Percentiles rank a stretch among this genome's conserved stretches.
phyloP scores from a whole-genome alignment of 1,140 invertebrate genomes.

The Drosophila bocki region DNA sequence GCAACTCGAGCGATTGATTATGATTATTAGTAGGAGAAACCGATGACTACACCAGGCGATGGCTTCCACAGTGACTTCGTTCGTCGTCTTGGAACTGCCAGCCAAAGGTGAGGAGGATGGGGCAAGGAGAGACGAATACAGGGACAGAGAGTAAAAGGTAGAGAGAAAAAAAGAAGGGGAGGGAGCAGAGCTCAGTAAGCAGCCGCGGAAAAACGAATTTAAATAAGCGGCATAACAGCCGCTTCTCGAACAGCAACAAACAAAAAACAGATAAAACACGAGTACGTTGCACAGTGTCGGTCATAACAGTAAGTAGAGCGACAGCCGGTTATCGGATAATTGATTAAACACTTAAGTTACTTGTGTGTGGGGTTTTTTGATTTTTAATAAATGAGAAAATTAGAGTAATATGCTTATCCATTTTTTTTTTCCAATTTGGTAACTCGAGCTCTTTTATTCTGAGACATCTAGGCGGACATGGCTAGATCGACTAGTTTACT shows the following conservation, averaged over 20 bases:
- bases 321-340: neutral
- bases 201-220: conserved; percentile 75
- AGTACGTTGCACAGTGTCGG: conserved; percentile 12
- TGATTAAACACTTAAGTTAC: neutral
- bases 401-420: neutral
- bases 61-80: conserved; percentile 28
- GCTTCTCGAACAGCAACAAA: conserved; percentile 16
- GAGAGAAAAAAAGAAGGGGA: conserved; percentile 37
- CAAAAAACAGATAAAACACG: conserved; percentile 16
- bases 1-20: conserved; percentile 72
- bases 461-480: neutral
- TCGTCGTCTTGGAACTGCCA: conserved; percentile 53
- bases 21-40: conserved; percentile 76
- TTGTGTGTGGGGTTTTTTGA: neutral
- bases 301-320: neutral
- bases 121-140: conserved; percentile 3
- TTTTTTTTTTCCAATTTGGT: neutral
- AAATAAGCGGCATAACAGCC: conserved; percentile 55
- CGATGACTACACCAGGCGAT: conserved; percentile 15
- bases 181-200: conserved; percentile 23
- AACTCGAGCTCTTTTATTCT: neutral
- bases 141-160: conserved; percentile 10
- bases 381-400: neutral
- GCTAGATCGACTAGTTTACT: neutral
- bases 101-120: conserved; percentile 7